phyloP scores from a whole-genome alignment of 2,888 invertebrate species.

The Hypomecis punctinalis region DNA sequence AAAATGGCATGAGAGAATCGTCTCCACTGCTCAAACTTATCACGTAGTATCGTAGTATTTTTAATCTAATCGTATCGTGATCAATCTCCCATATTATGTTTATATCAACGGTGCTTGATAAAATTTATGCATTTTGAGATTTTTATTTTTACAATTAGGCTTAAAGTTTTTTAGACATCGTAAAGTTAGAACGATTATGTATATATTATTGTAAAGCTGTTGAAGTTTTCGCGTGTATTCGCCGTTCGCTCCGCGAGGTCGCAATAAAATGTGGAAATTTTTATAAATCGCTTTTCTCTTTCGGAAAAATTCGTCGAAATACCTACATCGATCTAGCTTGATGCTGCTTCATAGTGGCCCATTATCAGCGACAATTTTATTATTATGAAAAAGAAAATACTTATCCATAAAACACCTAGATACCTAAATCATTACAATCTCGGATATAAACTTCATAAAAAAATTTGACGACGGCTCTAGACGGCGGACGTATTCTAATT shows the following conservation, averaged over 20 bases:
- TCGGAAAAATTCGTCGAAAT: neutral
- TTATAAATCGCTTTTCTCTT: constrained; percentile 1
- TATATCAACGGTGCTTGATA: constrained; percentile 60
- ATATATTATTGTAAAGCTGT: constrained; percentile 46
- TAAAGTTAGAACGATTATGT: constrained; percentile 39
- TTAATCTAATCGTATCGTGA: constrained; percentile 29
- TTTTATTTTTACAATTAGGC: constrained; percentile 59
- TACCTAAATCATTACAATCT: no score
- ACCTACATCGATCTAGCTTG: neutral
- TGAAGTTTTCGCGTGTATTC: constrained; percentile 43
- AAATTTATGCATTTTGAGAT: constrained; percentile 56
- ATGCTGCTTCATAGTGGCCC: no score
- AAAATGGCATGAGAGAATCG: neutral
- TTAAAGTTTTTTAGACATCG: constrained; percentile 40
- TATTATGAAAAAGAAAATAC: no score
- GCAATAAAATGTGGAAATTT: constrained; percentile 13
- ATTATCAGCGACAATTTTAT: no score
- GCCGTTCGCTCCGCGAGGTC: constrained; percentile 15
- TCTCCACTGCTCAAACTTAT: constrained; percentile 25
- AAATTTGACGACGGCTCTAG: no score
- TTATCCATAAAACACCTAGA: no score
- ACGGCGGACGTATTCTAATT: no score
- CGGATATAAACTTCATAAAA: no score
- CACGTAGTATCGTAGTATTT: constrained; percentile 33
- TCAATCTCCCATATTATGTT: constrained; percentile 42